Evolutionary conservation across 2,888 invertebrate genomes (phyloP).

Genomic region (Chloroclystis v-ata): DNA sequence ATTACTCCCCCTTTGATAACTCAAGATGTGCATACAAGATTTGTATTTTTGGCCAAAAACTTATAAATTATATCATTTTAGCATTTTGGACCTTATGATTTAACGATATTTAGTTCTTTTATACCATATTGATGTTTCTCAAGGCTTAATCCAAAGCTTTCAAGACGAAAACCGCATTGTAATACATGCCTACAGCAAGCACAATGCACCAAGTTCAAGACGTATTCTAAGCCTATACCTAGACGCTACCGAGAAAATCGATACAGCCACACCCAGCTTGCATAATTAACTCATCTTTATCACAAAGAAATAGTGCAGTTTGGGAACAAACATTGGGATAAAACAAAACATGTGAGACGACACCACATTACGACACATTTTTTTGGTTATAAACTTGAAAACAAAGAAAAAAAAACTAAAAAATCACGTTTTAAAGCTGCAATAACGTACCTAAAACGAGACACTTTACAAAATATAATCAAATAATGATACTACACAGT

Average conservation of each 20-base stretch:
- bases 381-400: conserved; percentile 75
- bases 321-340: conserved; percentile 51
- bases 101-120: not conserved
- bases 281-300: conserved; percentile 64
- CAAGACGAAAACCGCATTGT: conserved; percentile 51
- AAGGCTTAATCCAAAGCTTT: conserved; percentile 36
- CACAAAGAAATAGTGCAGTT: conserved; percentile 42
- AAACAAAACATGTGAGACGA: conserved; percentile 64
- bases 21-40: conserved; percentile 22
- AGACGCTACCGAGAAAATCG: conserved; percentile 77
- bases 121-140: conserved; percentile 3
- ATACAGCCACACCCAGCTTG: conserved; percentile 78
- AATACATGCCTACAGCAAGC: conserved; percentile 48
- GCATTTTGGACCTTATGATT: not conserved
- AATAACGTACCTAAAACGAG: conserved; percentile 16
- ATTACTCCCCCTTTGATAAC: conserved; percentile 44
- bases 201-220: conserved; percentile 65
- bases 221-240: conserved; percentile 69
- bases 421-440: conserved; percentile 45
- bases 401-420: conserved; percentile 67
- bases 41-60: conserved; percentile 18
- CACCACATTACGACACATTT: conserved; percentile 64
- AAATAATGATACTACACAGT: conserved; percentile 29
- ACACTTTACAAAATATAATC: conserved; percentile 17
- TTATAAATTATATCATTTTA: not conserved